Conservation (phyloP, 1,140 invertebrate species). For the Anagrus nilaparvatae region DNA sequence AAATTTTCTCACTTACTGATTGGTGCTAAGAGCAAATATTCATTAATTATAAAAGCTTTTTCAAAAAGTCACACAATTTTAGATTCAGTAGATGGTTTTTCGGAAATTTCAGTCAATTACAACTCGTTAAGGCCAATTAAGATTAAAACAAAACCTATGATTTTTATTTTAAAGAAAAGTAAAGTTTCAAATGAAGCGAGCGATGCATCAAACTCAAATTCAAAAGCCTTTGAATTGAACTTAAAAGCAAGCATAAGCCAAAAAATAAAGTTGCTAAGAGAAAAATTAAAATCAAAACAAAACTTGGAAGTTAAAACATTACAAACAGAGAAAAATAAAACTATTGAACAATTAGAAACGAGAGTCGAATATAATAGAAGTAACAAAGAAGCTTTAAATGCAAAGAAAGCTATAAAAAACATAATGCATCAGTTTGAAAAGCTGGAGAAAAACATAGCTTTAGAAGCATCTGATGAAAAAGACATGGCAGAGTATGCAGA, state of each 20-base stretch:
- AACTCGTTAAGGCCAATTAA: slow-evolving; percentile 61
- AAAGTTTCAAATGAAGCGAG: too few relatives aligned
- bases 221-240: too few relatives aligned
- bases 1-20: slow-evolving; percentile 69
- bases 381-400: slow-evolving; percentile 5
- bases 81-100: slow-evolving; percentile 70
- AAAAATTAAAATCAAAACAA: slow-evolving; percentile 6
- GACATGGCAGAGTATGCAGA: slow-evolving; percentile 15
- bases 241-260: slow-evolving; percentile 25
- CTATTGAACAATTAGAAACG: neutral
- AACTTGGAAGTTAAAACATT: neutral
- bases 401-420: slow-evolving; percentile 8
- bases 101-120: slow-evolving; percentile 69
- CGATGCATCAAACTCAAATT: too few relatives aligned
- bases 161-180: slow-evolving; percentile 59
- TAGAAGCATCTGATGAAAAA: slow-evolving; percentile 21
- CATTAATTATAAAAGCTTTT: slow-evolving; percentile 58
- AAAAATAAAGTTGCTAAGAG: slow-evolving; percentile 5
- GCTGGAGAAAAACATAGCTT: slow-evolving; percentile 34
- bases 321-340: neutral
- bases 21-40: slow-evolving; percentile 74
- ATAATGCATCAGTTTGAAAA: slow-evolving; percentile 39
- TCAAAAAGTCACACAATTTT: slow-evolving; percentile 61
- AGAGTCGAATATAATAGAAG: neutral
- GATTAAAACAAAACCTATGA: slow-evolving; percentile 68